These are phyloP conservation scores for Podocnemis expansa DNA, from an alignment of 2,113 vertebrate species.

Conservation along the genomic window DNA sequence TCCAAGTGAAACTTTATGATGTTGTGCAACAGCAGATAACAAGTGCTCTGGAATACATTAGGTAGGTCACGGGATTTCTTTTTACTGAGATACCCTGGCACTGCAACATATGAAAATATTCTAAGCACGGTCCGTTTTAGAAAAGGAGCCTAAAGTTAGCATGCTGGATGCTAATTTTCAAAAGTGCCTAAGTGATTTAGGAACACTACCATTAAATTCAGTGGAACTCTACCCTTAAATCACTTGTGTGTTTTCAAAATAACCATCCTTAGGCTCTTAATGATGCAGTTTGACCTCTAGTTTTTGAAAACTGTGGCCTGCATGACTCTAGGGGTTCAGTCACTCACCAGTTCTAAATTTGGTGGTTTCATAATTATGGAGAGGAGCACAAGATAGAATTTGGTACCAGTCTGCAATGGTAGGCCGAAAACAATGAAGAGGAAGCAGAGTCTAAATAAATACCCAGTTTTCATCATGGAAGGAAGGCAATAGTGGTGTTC, in stretches of 20 bases:
- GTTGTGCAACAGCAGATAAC: constrained; percentile 85
- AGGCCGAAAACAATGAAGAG: background rate
- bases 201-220: background rate
- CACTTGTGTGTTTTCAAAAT: background rate
- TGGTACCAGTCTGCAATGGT: background rate
- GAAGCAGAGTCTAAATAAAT: background rate
- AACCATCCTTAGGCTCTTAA: background rate
- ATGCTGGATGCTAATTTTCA: background rate
- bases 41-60: constrained; percentile 83
- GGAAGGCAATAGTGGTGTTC: background rate
- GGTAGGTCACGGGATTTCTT: constrained; percentile 71
- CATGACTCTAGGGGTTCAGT: background rate
- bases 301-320: background rate
- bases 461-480: background rate
- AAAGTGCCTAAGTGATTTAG: background rate
- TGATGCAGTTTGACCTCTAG: background rate
- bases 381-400: background rate
- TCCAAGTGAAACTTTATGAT: constrained; percentile 91
- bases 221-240: background rate
- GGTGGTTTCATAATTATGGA: background rate
- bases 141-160: background rate
- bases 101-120: background rate
- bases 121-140: background rate
- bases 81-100: background rate
- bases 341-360: background rate